phyloP scores from a whole-genome alignment of 2,797 vertebrate species.

The Alosa sapidissima region DNA sequence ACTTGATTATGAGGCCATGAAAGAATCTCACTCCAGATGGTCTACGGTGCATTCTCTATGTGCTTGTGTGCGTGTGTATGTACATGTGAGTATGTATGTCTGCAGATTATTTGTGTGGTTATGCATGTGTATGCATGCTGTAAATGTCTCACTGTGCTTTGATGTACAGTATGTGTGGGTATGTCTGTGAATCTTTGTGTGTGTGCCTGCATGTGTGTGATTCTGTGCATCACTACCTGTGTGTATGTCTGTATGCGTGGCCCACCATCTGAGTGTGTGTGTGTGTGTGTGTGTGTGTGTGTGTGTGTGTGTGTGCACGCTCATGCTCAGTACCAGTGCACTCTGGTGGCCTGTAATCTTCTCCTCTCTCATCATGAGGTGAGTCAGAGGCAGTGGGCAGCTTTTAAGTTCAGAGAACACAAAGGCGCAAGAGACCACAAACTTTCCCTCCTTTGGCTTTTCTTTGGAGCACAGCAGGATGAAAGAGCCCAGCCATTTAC shows the following conservation, averaged over 20 bases:
- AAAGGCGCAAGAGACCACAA: not conserved
- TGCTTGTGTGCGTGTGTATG: not conserved
- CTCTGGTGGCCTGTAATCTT: conserved; percentile 12
- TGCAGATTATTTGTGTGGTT: not conserved
- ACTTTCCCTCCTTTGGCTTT: not conserved
- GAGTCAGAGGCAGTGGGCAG: conserved; percentile 15
- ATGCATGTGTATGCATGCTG: not conserved
- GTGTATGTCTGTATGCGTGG: not conserved
- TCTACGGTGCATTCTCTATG: not conserved
- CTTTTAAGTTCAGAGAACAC: not conserved
- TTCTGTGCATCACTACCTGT: not conserved
- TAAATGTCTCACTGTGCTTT: not conserved
- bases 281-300: not conserved
- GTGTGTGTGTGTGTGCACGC: not conserved
- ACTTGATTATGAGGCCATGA: not conserved
- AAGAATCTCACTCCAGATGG: not conserved
- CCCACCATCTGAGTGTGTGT: not conserved
- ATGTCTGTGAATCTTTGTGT: not conserved
- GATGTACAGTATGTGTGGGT: not conserved
- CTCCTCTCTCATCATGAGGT: conserved; percentile 12
- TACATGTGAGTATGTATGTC: not conserved
- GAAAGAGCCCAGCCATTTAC: conserved; percentile 1
- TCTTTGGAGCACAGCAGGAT: not conserved
- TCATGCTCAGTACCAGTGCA: not conserved
- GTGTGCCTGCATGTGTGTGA: not conserved